These are phyloP conservation scores for Palloptera scutellata DNA, from an alignment of 2,888 invertebrate genomes.

Conservation along the genomic window DNA sequence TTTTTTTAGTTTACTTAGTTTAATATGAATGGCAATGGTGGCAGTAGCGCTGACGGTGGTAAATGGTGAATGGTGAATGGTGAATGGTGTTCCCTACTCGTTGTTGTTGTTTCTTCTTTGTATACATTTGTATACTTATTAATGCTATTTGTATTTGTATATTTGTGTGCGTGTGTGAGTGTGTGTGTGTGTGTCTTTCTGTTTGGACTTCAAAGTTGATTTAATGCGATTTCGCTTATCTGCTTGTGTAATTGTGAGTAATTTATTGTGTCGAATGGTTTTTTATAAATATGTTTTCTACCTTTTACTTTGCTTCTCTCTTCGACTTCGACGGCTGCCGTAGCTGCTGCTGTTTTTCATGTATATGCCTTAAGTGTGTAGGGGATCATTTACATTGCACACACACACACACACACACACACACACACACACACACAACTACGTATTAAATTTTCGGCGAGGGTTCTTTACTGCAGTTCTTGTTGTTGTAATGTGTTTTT, in stretches of 20 bases:
- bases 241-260: conserved; percentile 34
- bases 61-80: no score
- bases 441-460: neutral
- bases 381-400: neutral
- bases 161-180: neutral
- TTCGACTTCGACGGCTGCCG: no score
- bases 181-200: neutral
- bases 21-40: no score
- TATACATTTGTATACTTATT: no score
- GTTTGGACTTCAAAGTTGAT: conserved; percentile 31
- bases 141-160: neutral
- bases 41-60: no score
- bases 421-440: neutral
- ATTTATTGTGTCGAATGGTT: conserved; percentile 30
- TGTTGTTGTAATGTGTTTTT: neutral
- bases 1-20: no score
- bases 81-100: no score
- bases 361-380: neutral
- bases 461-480: neutral
- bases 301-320: neutral
- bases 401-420: neutral
- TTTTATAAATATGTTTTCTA: conserved; percentile 10
- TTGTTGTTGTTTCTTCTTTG: no score
- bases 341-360: neutral
- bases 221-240: conserved; percentile 37